These are phyloP conservation scores for Podarcis cretensis DNA, from an alignment of 2,113 vertebrate genomes.

Conservation along the genomic window DNA sequence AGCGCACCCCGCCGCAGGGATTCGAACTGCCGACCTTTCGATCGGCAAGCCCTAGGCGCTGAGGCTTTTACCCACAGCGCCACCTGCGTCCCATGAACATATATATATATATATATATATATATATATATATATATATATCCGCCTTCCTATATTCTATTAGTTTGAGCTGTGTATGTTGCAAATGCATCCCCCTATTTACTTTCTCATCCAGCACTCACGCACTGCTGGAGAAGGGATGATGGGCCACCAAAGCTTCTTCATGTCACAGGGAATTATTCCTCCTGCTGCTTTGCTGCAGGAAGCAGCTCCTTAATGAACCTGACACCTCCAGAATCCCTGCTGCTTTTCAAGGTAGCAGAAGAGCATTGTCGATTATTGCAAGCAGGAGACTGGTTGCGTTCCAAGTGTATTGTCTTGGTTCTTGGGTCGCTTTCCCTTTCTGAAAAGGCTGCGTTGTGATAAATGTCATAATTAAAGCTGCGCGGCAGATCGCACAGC, in stretches of 20 bases:
- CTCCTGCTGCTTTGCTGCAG: slow-evolving; percentile 62
- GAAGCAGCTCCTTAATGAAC: slow-evolving; percentile 63
- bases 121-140: no score
- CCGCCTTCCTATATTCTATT: no score
- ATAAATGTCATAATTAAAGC: slow-evolving; percentile 70
- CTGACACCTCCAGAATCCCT: slow-evolving; percentile 42
- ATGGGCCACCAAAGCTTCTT: slow-evolving; percentile 5
- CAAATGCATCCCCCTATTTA: slow-evolving; percentile 32
- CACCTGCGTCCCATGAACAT: no score
- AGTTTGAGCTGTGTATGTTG: background rate
- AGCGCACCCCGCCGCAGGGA: no score
- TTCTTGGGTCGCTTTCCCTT: slow-evolving; percentile 45
- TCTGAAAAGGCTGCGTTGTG: slow-evolving; percentile 50
- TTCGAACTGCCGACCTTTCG: no score
- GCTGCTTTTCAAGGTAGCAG: slow-evolving; percentile 63
- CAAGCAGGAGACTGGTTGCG: slow-evolving; percentile 61
- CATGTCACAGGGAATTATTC: slow-evolving; percentile 17
- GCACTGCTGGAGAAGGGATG: slow-evolving; percentile 37
- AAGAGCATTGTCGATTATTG: slow-evolving; percentile 60
- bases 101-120: no score
- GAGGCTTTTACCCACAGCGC: no score
- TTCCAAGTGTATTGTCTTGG: slow-evolving; percentile 64
- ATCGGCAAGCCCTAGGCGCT: no score
- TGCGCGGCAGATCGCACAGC: slow-evolving; percentile 21
- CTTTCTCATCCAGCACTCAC: slow-evolving; percentile 48